Evolutionary conservation across 1,140 invertebrate genomes (phyloP).

Genomic region (Metaphire vulgaris): DNA sequence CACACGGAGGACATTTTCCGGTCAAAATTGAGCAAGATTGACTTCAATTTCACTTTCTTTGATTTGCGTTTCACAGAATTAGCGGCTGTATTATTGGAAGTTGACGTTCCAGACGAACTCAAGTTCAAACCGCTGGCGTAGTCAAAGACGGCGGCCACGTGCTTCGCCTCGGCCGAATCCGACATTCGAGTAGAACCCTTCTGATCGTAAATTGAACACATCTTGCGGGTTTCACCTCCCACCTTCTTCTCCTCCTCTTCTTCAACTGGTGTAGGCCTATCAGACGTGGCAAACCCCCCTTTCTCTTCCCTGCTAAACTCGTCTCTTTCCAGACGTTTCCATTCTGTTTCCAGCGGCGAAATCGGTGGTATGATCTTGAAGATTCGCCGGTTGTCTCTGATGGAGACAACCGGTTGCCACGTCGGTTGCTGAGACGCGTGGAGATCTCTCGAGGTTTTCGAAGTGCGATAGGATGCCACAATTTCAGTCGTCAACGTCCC

Average conservation of each 20-base stretch:
- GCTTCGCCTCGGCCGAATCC: too few relatives aligned
- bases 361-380: neutral
- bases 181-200: neutral
- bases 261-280: neutral
- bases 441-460: neutral
- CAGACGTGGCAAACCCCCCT: neutral
- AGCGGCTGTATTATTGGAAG: too few relatives aligned
- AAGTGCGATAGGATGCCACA: too few relatives aligned
- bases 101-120: too few relatives aligned
- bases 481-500: neutral
- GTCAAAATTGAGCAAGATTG: too few relatives aligned
- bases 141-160: too few relatives aligned
- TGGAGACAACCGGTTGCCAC: neutral
- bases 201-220: neutral
- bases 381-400: neutral
- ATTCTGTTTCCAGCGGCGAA: neutral
- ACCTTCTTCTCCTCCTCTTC: neutral
- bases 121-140: too few relatives aligned
- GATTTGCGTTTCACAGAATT: too few relatives aligned
- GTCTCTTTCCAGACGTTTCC: neutral
- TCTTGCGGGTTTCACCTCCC: neutral
- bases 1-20: too few relatives aligned
- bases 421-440: neutral
- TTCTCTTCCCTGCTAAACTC: neutral
- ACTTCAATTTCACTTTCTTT: too few relatives aligned